Evolutionary conservation across 2,888 invertebrate species (phyloP).

Genomic region (Agonopterix subpropinquella): DNA sequence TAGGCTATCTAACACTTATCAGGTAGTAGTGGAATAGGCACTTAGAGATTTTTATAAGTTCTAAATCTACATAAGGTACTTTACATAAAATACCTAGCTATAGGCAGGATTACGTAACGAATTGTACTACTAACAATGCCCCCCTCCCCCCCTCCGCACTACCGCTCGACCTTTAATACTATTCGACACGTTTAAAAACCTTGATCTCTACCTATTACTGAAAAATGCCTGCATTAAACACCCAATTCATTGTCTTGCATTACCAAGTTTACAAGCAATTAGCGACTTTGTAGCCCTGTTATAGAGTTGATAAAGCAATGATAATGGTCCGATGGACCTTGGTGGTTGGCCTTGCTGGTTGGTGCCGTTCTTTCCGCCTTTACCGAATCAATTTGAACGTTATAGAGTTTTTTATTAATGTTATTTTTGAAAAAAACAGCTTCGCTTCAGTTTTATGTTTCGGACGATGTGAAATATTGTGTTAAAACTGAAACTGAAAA

Average conservation of each 20-base stretch:
- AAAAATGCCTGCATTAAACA: slow-evolving; percentile 70
- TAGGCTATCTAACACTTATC: too few species aligned
- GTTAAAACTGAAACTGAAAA: too few species aligned
- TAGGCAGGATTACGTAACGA: too few species aligned
- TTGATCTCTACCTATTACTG: slow-evolving; percentile 72
- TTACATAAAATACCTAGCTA: too few species aligned
- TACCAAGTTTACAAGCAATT: not conserved
- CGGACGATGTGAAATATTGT: too few species aligned
- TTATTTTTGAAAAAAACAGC: slow-evolving; percentile 4
- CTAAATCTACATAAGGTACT: too few species aligned
- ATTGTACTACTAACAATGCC: too few species aligned
- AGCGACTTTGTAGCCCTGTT: not conserved
- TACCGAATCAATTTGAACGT: slow-evolving; percentile 67
- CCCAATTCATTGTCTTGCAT: slow-evolving; percentile 61
- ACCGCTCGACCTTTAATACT: slow-evolving; percentile 9
- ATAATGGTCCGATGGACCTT: slow-evolving; percentile 35
- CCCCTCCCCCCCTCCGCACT: not conserved
- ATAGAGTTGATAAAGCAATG: slow-evolving; percentile 23
- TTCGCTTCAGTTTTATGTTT: not conserved
- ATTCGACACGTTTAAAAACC: slow-evolving; percentile 25
- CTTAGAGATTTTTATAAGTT: too few species aligned
- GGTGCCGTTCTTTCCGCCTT: slow-evolving; percentile 73
- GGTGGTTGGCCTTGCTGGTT: slow-evolving; percentile 67
- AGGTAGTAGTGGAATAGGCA: too few species aligned
- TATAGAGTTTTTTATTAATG: slow-evolving; percentile 47